Evolutionary conservation across 2,888 invertebrate species (phyloP), one percentile per base, ranked within the genome.

Genomic region (Microplitis deprimator): DNA sequence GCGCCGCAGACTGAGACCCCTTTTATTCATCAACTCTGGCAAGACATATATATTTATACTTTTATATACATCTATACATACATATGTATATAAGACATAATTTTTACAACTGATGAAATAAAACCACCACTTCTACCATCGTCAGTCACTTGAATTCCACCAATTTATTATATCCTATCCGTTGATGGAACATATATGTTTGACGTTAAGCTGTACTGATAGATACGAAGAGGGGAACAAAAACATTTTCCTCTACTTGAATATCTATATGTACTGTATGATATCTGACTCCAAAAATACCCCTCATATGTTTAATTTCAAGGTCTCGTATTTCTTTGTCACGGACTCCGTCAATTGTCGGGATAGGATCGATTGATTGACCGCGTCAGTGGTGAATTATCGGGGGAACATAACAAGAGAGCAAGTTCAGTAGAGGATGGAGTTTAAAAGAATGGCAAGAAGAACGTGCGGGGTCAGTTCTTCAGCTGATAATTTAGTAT

Each of bases 401-500:
- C 29, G 29, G 29, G 29, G 29, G 29, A 29, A 72, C 61, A 60
- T 60, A 13, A 68, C 1, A 60, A 72, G 6, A n/a, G 65, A 20
- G 39, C 29, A 16, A 68, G 68, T 39, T 29, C 29, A 17, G 59
- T 68, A 75, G 65, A 70, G 41, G 39, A 59, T 41, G 7, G 16
- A 17, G 5, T 38, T 29, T 38, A 61, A 38, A 39, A 62, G 39
- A 29, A 60, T n/a, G 41, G 41, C 20, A 61, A 69, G 71, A 38
- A 39, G 38, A 61, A 71, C 75, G 75, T 77, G 80, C 80, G 74
- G 82, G 84, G 84, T 84, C 83, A 84, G 82, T 82, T 83, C 80
- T 80, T 81, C 83, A 82, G 83, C 82, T 83, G 84, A 84, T 83
- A 80, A 82, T 81, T 83, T 83, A 80, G 81, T 83, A 83, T 81